Evolutionary conservation across 2,888 invertebrate genomes (phyloP).

Genomic region (Cyaniris semiargus): DNA sequence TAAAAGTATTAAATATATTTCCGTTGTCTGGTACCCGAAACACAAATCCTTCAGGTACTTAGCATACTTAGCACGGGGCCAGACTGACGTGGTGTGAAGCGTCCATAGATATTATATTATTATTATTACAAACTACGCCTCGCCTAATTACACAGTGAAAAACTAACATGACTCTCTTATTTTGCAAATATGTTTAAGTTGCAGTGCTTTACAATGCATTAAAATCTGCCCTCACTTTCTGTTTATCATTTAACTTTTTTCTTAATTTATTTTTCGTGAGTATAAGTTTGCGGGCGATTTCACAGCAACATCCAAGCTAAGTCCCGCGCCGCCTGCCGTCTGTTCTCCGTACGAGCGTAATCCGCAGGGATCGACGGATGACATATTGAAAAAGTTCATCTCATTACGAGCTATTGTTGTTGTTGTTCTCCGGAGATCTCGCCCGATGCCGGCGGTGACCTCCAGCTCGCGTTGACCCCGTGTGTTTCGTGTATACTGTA

Average conservation of each 20-base stretch:
- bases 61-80: too few species aligned
- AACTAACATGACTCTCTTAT: too few species aligned
- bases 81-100: too few species aligned
- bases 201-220: too few species aligned
- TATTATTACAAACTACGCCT: background rate
- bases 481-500: background rate
- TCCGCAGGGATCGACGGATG: background rate
- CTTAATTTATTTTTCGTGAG: too few species aligned
- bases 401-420: background rate
- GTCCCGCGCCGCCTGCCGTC: background rate
- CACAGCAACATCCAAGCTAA: background rate
- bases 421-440: constrained; percentile 1
- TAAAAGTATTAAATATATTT: too few species aligned
- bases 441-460: background rate
- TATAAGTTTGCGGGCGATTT: background rate
- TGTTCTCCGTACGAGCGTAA: background rate
- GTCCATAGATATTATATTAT: too few species aligned
- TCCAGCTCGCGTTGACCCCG: background rate
- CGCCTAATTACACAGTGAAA: background rate
- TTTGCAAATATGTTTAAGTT: too few species aligned
- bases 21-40: too few species aligned
- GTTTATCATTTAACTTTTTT: too few species aligned
- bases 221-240: too few species aligned
- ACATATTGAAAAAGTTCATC: constrained; percentile 20
- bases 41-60: too few species aligned